Percentiles rank a stretch among this genome's conserved stretches.
These are phyloP conservation scores for Parauchenoglanis ngamensis DNA, from an alignment of 2,797 vertebrate genomes.

Conservation along the genomic window DNA sequence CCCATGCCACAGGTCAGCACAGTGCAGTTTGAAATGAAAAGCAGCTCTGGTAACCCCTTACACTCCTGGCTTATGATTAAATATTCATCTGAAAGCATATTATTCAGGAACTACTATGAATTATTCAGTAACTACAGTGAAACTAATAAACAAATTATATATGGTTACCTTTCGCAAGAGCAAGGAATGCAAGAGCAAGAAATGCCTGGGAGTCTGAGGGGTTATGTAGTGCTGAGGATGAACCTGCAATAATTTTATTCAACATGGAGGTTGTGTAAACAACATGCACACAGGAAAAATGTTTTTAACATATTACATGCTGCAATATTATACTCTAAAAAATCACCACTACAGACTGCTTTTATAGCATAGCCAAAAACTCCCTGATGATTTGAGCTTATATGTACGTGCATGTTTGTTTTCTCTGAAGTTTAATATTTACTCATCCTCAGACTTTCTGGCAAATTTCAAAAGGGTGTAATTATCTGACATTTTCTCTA, in stretches of 20 bases:
- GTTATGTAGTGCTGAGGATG: neutral
- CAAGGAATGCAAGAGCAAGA: neutral
- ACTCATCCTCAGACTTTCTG: conserved; percentile 38
- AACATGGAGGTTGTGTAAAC: neutral
- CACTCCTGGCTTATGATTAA: conserved; percentile 3
- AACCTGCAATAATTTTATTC: neutral
- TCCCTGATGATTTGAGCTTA: neutral
- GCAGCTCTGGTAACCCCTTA: conserved; percentile 10
- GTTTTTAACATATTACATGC: neutral
- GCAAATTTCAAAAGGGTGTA: conserved; percentile 38
- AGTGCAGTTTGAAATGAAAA: conserved; percentile 24
- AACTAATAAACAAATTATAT: neutral
- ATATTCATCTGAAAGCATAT: conserved; percentile 19
- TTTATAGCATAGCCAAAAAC: neutral
- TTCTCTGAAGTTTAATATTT: conserved; percentile 42
- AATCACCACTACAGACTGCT: neutral
- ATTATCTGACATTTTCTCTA: conserved; percentile 47
- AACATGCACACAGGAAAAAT: neutral
- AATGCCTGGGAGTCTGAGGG: neutral
- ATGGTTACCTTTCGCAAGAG: neutral
- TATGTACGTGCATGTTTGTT: conserved; percentile 14
- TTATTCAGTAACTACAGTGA: conserved; percentile 10
- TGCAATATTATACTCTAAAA: neutral
- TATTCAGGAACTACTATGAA: conserved; percentile 22
- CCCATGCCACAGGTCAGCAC: conserved; percentile 19